These are phyloP conservation scores for Celastrina argiolus DNA, from an alignment of 2,888 invertebrate genomes.

Conservation along the genomic window DNA sequence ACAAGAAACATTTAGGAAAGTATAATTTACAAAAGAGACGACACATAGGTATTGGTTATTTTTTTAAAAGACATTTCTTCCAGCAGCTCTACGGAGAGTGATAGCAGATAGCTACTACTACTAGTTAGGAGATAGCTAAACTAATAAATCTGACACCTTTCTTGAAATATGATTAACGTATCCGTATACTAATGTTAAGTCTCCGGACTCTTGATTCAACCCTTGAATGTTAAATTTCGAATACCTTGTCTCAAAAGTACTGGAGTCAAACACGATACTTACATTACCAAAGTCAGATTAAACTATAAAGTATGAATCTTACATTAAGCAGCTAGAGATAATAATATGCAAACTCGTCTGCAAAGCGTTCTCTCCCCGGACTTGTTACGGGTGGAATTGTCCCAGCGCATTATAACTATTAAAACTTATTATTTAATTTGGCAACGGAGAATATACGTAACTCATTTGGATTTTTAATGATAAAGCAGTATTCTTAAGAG, in stretches of 20 bases:
- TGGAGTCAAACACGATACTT: background rate
- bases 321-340: background rate
- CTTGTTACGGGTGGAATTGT: background rate
- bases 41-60: no score
- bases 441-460: background rate
- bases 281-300: conserved; percentile 2
- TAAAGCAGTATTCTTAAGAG: no score
- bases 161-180: no score
- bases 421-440: conserved; percentile 5
- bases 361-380: background rate
- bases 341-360: conserved; percentile 4
- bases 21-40: no score
- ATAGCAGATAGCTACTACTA: no score
- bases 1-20: no score
- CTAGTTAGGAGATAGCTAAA: no score
- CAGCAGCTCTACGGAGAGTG: no score
- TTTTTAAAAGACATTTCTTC: no score
- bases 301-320: background rate
- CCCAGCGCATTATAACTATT: background rate
- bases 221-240: background rate
- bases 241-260: background rate
- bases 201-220: background rate
- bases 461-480: background rate
- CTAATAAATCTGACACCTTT: no score
- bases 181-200: background rate